Percentiles rank a stretch among this genome's conserved stretches.
phyloP scores from a whole-genome alignment of 2,113 vertebrate genomes.

The Solenodon paradoxus region DNA sequence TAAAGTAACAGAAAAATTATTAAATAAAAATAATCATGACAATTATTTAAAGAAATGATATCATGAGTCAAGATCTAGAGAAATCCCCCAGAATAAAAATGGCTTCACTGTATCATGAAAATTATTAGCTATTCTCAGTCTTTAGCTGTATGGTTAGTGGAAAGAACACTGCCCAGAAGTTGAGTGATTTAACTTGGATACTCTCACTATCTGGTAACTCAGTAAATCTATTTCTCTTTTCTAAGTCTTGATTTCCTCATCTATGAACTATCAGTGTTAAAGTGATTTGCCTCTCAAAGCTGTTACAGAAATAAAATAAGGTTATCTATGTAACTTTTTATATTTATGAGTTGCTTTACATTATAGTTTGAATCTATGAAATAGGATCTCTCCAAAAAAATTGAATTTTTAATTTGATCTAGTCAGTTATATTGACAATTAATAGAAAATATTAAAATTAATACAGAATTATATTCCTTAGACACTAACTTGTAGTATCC shows the following conservation, averaged over 20 bases:
- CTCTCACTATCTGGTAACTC: background rate
- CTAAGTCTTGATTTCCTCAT: no score
- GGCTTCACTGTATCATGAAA: background rate
- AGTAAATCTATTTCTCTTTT: background rate
- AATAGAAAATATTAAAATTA: background rate
- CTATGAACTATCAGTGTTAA: no score
- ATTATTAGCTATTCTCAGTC: background rate
- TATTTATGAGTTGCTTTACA: background rate
- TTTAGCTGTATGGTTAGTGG: background rate
- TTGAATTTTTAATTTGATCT: background rate
- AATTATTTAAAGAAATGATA: background rate
- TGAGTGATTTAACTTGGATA: background rate
- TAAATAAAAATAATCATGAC: background rate
- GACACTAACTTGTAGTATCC: background rate
- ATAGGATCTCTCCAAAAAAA: background rate
- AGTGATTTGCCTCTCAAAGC: background rate
- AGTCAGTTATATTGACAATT: background rate
- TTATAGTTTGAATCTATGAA: background rate
- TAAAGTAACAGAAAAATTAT: background rate
- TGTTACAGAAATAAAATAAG: background rate
- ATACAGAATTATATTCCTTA: background rate
- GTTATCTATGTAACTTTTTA: background rate
- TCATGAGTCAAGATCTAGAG: background rate
- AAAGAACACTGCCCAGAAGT: background rate
- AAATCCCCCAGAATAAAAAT: background rate